Percentiles rank a stretch among this genome's conserved stretches.
Conservation (phyloP, 2,113 vertebrate species). For the Oncorhynchus tshawytscha region DNA sequence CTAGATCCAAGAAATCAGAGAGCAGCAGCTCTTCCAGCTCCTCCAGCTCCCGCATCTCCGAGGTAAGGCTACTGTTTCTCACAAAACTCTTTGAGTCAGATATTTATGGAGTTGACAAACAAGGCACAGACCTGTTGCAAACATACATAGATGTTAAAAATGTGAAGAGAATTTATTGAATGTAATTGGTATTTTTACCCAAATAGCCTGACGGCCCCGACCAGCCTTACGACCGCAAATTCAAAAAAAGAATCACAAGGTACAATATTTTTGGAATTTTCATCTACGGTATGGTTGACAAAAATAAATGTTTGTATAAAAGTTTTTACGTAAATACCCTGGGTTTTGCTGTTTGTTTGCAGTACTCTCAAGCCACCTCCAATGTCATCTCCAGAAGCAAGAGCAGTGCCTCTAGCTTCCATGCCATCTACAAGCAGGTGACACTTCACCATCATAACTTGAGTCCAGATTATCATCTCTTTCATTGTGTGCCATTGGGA, state of each 20-base stretch:
- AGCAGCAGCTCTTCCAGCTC: slow-evolving; percentile 2
- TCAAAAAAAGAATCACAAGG: slow-evolving; percentile 44
- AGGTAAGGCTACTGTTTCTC: slow-evolving; percentile 24
- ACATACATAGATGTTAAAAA: background rate
- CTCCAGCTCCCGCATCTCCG: slow-evolving; percentile 17
- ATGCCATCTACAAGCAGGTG: slow-evolving; percentile 56
- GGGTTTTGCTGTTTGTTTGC: background rate
- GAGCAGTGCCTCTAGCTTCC: slow-evolving; percentile 60
- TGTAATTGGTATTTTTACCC: slow-evolving; percentile 2
- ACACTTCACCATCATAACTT: slow-evolving; percentile 6
- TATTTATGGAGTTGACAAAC: background rate
- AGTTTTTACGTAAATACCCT: background rate
- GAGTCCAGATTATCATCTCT: background rate
- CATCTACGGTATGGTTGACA: background rate
- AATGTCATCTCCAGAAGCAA: slow-evolving; percentile 34
- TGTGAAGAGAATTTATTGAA: background rate
- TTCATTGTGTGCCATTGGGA: background rate
- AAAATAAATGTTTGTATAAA: background rate
- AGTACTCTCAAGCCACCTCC: slow-evolving; percentile 21
- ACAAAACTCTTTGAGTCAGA: background rate
- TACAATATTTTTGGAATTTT: background rate
- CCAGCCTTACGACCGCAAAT: slow-evolving; percentile 8
- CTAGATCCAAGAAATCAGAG: background rate
- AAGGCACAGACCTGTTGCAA: background rate
- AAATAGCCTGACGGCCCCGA: slow-evolving; percentile 22